Percentiles rank a stretch among this genome's conserved stretches.
Conservation (phyloP, 2,113 vertebrate species). For the Anoura caudifer region DNA sequence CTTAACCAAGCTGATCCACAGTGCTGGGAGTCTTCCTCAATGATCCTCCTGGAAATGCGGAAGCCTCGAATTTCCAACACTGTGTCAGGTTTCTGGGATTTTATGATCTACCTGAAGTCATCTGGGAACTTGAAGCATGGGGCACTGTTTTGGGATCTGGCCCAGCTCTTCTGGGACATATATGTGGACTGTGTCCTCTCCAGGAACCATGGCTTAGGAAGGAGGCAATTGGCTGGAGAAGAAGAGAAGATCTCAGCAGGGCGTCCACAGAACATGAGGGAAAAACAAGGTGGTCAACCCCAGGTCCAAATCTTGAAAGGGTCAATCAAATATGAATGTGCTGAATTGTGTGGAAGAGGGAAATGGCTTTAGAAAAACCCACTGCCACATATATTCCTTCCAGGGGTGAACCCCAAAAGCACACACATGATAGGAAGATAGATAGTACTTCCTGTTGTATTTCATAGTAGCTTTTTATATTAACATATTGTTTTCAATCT, state of each 20-base stretch:
- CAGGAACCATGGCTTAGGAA: constrained; percentile 92
- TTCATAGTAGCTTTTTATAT: not conserved
- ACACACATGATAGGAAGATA: not conserved
- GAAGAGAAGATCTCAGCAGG: constrained; percentile 70
- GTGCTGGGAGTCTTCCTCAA: constrained; percentile 94
- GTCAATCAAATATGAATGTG: not conserved
- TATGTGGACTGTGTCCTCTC: constrained; percentile 95
- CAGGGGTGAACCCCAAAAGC: not conserved
- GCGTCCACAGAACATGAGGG: constrained; percentile 73
- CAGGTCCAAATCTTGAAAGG: not conserved
- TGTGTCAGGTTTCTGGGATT: constrained; percentile 93
- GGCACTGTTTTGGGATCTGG: constrained; percentile 95
- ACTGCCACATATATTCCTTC: not conserved
- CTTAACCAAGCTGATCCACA: constrained; percentile 86
- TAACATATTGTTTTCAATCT: not conserved
- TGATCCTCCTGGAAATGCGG: constrained; percentile 90
- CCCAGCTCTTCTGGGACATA: constrained; percentile 95
- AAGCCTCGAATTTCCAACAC: constrained; percentile 91
- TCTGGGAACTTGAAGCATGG: constrained; percentile 92
- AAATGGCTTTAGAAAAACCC: not conserved
- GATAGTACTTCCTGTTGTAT: not conserved
- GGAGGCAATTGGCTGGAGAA: constrained; percentile 80
- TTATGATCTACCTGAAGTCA: constrained; percentile 92
- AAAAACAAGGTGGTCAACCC: constrained; percentile 77
- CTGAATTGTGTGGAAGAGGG: not conserved